phyloP scores from a whole-genome alignment of 2,797 vertebrate species.

The Acanthis flammea region DNA sequence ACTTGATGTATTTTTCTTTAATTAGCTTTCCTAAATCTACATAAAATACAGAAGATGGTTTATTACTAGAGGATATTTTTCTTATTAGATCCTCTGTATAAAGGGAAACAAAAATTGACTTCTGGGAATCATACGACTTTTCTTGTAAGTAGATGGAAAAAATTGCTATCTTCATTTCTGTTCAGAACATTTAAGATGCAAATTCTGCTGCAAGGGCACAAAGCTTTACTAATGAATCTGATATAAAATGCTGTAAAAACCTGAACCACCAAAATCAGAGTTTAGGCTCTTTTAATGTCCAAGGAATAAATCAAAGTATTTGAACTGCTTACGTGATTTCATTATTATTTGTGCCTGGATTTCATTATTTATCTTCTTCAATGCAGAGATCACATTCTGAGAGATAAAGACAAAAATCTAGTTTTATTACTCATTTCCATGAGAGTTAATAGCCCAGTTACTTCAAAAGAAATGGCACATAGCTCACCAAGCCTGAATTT shows the following conservation, averaged over 20 bases:
- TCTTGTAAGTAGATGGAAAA: background rate
- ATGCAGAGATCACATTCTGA: background rate
- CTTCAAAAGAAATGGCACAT: background rate
- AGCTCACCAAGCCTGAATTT: slow-evolving; percentile 20
- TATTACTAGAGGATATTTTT: background rate
- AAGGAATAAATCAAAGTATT: background rate
- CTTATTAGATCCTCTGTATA: background rate
- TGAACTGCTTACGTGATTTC: background rate
- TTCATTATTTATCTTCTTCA: slow-evolving; percentile 12
- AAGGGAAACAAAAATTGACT: background rate
- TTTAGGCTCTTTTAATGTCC: background rate
- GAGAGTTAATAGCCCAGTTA: slow-evolving; percentile 1
- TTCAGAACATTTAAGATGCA: background rate
- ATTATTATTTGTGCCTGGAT: background rate
- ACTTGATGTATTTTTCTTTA: background rate
- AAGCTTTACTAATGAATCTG: background rate
- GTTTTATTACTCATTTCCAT: background rate
- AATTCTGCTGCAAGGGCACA: background rate
- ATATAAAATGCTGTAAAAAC: background rate
- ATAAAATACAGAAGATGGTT: background rate
- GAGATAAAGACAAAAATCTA: slow-evolving; percentile 25
- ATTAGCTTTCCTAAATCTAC: background rate
- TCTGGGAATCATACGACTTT: background rate
- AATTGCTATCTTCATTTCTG: background rate
- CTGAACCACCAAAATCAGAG: background rate